These are phyloP conservation scores for Micronycteris hirsuta DNA, from an alignment of 2,113 vertebrate species.

Conservation along the genomic window DNA sequence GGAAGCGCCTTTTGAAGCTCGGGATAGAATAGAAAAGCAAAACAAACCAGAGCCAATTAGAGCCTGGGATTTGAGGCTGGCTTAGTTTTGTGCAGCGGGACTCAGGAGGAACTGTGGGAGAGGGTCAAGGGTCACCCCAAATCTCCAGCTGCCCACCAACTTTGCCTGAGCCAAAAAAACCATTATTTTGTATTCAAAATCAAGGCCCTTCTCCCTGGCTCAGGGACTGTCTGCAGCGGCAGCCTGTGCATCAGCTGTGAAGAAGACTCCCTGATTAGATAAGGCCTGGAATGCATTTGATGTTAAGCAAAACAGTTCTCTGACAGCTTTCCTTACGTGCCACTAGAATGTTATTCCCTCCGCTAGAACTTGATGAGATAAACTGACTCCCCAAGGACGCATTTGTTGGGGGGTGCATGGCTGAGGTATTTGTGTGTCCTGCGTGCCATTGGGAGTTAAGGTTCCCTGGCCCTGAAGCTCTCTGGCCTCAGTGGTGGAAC, in stretches of 20 bases:
- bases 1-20: slow-evolving; percentile 74
- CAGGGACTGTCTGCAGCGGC: slow-evolving; percentile 65
- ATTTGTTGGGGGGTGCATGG: neutral
- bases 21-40: slow-evolving; percentile 74
- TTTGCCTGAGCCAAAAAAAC: slow-evolving; percentile 70
- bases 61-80: slow-evolving; percentile 73
- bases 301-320: slow-evolving; percentile 66
- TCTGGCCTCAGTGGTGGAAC: neutral
- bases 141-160: slow-evolving; percentile 70
- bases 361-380: slow-evolving; percentile 53
- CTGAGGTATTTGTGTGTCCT: neutral
- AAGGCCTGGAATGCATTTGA: slow-evolving; percentile 82
- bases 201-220: slow-evolving; percentile 54
- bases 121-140: slow-evolving; percentile 72
- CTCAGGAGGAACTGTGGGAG: slow-evolving; percentile 72
- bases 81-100: slow-evolving; percentile 67
- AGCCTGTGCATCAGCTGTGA: slow-evolving; percentile 70
- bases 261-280: slow-evolving; percentile 79
- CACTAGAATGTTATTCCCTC: slow-evolving; percentile 63
- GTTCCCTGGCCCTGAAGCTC: neutral
- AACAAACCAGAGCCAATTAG: slow-evolving; percentile 77
- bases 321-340: slow-evolving; percentile 60
- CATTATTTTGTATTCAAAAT: slow-evolving; percentile 67
- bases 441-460: neutral
- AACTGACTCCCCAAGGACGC: neutral